These are phyloP conservation scores for Araneus ventricosus DNA, from an alignment of 1,140 invertebrate genomes.

Conservation along the genomic window DNA sequence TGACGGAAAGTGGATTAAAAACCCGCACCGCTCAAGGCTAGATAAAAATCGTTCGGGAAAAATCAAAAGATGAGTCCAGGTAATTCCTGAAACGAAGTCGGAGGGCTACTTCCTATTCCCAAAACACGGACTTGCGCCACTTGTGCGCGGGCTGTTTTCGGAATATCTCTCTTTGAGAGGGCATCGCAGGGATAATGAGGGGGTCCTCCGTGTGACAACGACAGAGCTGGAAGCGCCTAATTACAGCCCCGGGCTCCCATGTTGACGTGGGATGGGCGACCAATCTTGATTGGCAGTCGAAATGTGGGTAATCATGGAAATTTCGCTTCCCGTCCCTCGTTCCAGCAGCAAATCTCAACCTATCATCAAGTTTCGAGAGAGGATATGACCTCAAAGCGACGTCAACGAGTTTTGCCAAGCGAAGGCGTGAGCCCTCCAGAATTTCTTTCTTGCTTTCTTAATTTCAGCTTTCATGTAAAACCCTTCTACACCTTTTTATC, in stretches of 20 bases:
- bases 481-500: slow-evolving; percentile 63
- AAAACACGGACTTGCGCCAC: slow-evolving; percentile 5
- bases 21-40: neutral
- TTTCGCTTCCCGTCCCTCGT: slow-evolving; percentile 3
- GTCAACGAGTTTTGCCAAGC: slow-evolving; percentile 46
- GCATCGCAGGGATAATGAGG: slow-evolving; percentile 39
- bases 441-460: neutral
- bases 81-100: no score
- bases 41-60: neutral
- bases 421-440: slow-evolving; percentile 42
- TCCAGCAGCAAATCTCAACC: slow-evolving; percentile 36
- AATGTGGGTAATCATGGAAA: slow-evolving; percentile 71
- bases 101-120: slow-evolving; percentile 5
- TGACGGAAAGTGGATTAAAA: neutral
- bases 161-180: neutral
- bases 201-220: slow-evolving; percentile 68
- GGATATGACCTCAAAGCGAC: slow-evolving; percentile 62
- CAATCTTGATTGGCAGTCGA: slow-evolving; percentile 55
- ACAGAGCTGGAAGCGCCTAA: slow-evolving; percentile 54
- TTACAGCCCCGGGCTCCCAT: slow-evolving; percentile 41
- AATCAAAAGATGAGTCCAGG: neutral
- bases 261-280: slow-evolving; percentile 26
- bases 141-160: neutral
- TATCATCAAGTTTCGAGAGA: slow-evolving; percentile 28
- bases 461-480: slow-evolving; percentile 38